These are phyloP conservation scores for Crotalus tigris DNA, from an alignment of 2,113 vertebrate species.

Conservation along the genomic window DNA sequence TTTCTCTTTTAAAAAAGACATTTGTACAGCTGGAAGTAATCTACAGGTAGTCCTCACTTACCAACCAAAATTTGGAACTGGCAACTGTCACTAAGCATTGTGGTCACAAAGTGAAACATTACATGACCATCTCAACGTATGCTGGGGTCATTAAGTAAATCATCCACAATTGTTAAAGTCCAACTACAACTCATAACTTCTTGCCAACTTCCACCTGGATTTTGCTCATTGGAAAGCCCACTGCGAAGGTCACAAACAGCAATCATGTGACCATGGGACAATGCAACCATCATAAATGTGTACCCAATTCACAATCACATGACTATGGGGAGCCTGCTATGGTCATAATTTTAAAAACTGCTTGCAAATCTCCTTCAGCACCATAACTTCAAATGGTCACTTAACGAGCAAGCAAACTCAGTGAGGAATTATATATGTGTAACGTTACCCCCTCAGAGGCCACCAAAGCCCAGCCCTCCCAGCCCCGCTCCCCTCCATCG, in stretches of 20 bases:
- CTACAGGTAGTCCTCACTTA: not conserved
- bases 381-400: not conserved
- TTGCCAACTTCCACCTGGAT: not conserved
- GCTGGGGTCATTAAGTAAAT: not conserved
- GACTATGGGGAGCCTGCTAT: not conserved
- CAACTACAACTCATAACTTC: not conserved
- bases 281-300: not conserved
- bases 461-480: too few species aligned
- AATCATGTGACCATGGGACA: not conserved
- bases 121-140: not conserved
- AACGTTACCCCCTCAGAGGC: too few species aligned
- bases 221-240: not conserved
- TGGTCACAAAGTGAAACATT: not conserved
- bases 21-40: not conserved
- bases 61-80: not conserved
- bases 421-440: too few species aligned
- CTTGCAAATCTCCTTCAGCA: not conserved
- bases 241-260: not conserved
- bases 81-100: not conserved
- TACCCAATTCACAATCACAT: not conserved
- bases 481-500: too few species aligned
- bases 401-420: not conserved
- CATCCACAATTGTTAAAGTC: not conserved
- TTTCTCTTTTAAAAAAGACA: not conserved
- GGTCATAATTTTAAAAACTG: not conserved